A percentile compares a stretch with the other conserved stretches of the same genome.
These are phyloP conservation scores for Argynnis bischoffii DNA, from an alignment of 2,888 invertebrate species.

Conservation along the genomic window DNA sequence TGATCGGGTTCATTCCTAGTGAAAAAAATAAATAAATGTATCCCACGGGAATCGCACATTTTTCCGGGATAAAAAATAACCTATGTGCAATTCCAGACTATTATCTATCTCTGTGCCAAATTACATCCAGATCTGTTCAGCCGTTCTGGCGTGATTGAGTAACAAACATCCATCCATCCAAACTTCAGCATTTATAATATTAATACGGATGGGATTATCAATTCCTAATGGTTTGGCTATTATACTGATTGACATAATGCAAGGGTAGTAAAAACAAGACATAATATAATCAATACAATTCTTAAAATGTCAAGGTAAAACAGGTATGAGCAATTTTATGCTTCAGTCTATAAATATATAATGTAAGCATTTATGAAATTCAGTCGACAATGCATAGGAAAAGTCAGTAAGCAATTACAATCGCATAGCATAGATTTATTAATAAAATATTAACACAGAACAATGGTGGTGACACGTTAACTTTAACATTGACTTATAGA, in stretches of 20 bases:
- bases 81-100: no score
- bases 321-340: not conserved
- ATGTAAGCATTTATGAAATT: not conserved
- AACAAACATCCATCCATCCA: no score
- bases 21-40: no score
- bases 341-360: slow-evolving; percentile 1
- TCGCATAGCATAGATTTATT: not conserved
- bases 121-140: no score
- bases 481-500: no score
- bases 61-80: no score
- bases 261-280: not conserved
- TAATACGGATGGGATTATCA: not conserved
- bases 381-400: not conserved
- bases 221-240: not conserved
- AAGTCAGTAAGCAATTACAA: not conserved
- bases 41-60: no score
- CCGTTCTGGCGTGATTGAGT: no score
- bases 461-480: no score
- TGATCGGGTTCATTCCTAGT: no score
- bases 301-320: not conserved
- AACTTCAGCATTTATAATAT: no score
- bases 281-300: not conserved
- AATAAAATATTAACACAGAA: not conserved
- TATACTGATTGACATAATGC: not conserved
- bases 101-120: no score